Evolutionary conservation across 1,140 invertebrate genomes (phyloP), one percentile per base, ranked within the genome.

Genomic region (Lerema accius): DNA sequence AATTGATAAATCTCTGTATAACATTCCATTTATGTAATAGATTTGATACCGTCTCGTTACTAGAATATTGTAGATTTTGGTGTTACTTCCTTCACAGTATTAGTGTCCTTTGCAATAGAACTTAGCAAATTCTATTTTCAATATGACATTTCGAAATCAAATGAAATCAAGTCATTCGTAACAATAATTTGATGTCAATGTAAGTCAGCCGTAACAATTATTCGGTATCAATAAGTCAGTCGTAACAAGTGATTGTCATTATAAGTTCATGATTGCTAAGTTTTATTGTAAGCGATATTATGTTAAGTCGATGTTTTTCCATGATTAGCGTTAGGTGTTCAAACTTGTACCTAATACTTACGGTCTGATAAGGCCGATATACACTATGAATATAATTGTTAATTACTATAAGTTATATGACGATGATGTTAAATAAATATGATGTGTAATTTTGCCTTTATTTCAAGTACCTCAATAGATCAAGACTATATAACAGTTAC

Each of bases 391-490:
- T 13, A 75, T 76, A 78, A 82, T 85, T 85, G 80, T 85, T 85
- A 83, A 80, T 78, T 79, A 80, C 69, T 83, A 71, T 85, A 85
- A 83, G 80, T 86, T 83, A 79, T 82, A 84, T 77, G 72, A 83
- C 56, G 67, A 81, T 65, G 66, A 79, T 83, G 84, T 86, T 86
- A 67, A 86, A 84, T 86, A 86, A 86, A 84, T 73, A 77, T 76
- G 74, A 73, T 76, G 67, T 65, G 49, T 46, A 16, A 39, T 14
- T 42, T 55, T 10, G 45, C 9, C 51, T 64, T 50, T 68, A 32
- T 55, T 70, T 63, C 10, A 14, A 48, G 5, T 23, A n/a, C 45
- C 19, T n/a, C n/a, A n/a, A n/a, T n/a, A n/a, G n/a, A n/a, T n/a
- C n/a, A n/a, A n/a, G n/a, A n/a, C n/a, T n/a, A n/a, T n/a, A n/a